Evolutionary conservation across 1,140 invertebrate genomes (phyloP).

Genomic region (Planococcus citri): DNA sequence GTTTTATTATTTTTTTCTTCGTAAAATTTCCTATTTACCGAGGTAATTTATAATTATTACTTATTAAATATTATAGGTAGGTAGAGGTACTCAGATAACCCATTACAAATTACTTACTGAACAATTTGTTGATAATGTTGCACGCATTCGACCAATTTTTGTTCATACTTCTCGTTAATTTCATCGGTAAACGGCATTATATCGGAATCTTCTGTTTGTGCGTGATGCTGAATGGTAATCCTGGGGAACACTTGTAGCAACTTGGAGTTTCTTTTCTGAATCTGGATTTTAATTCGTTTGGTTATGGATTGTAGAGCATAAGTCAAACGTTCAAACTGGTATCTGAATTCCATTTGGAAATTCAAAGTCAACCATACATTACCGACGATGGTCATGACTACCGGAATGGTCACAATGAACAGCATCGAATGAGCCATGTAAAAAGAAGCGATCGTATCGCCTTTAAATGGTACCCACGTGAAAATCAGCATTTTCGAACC

Average conservation of each 20-base stretch:
- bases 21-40: too few species aligned
- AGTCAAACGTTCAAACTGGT: background rate
- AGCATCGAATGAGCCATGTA: background rate
- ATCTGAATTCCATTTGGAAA: background rate
- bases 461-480: background rate
- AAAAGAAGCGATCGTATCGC: background rate
- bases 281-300: background rate
- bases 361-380: background rate
- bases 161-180: background rate
- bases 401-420: background rate
- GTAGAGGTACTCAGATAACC: too few species aligned
- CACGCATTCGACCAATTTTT: background rate
- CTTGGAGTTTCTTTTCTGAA: background rate
- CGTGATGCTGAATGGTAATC: background rate
- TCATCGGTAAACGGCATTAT: background rate
- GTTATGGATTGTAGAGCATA: background rate
- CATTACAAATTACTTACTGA: background rate
- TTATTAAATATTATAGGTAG: too few species aligned
- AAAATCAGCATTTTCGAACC: background rate
- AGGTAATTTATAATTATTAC: too few species aligned
- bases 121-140: background rate
- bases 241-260: background rate
- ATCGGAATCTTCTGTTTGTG: background rate
- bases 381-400: background rate
- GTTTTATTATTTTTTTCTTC: too few species aligned